Evolutionary conservation across 2,797 vertebrate genomes (phyloP), one percentile per base, ranked within the genome.

Genomic region (Coilia nasus): DNA sequence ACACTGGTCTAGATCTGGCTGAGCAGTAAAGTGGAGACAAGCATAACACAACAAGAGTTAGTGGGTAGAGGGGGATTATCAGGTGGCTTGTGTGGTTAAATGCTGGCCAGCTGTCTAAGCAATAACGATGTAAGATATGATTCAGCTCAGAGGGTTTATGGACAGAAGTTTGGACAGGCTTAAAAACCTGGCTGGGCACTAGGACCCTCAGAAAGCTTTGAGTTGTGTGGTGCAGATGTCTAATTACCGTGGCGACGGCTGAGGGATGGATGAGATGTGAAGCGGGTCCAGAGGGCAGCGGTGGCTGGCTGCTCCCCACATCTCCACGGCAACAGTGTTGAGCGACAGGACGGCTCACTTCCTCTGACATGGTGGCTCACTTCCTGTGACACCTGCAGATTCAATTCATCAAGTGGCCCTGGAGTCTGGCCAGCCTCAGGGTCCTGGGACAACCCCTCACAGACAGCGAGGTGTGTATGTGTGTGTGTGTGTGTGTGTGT

Each of bases 301-400:
- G 87, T 85, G 83, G 82, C 84, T 83, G 64, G 57, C 78, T 81
- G 56, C 86, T 83, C 35, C 56, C 64, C 62, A 75, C 31, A 81
- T 67, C 47, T 47, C 5, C 50, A 31, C 56, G 86, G 56, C 82
- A 46, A 19, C 62, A 19, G 67, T 57, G 75, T 82, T 80, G 44
- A 83, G 54, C 64, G 86, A 85, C 86, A 83, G 19, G 62, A 23
- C 54, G 35, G 64, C 64, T 31, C 57, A 19, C 59, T 56, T 47
- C 67, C 56, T 71, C 60, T 85, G 84, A 82, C 44, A 84, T 57
- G 81, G 84, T 83, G 71, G 85, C 85, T 87, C 59, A 82, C 86
- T 83, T 64, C 60, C 64, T 83, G 84, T 78, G 71, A 86, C 82
- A 82, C 60, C 83, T 85, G 82, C 83, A 85, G 88, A 82, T 86